A percentile compares a stretch with the other conserved stretches of the same genome.
These are phyloP conservation scores for Penaeus vannamei DNA, from an alignment of 1,140 invertebrate species.

Conservation along the genomic window DNA sequence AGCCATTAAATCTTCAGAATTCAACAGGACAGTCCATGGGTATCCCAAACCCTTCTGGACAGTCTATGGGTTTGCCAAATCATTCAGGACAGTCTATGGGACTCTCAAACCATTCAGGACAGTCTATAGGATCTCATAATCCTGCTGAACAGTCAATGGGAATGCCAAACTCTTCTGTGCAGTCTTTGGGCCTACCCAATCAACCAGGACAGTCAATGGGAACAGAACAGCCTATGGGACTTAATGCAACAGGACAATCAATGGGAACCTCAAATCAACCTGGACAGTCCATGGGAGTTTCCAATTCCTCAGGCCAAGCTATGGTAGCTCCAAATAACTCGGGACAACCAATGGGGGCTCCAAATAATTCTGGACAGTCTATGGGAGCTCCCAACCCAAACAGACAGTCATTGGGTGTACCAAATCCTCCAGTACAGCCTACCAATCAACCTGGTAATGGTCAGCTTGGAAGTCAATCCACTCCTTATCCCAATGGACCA, in stretches of 20 bases:
- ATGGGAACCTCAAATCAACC: neutral
- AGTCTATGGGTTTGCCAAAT: conserved; percentile 17
- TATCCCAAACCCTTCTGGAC: conserved; percentile 2
- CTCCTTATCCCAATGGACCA: neutral
- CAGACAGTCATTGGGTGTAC: conserved; percentile 13
- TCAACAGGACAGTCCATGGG: conserved; percentile 24
- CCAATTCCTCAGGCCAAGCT: neutral
- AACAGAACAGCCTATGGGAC: neutral
- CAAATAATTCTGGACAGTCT: neutral
- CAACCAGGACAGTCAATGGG: neutral
- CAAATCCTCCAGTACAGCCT: conserved; percentile 4
- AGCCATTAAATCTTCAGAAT: neutral
- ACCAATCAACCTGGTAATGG: neutral
- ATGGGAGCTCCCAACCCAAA: neutral
- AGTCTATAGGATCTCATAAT: conserved; percentile 27
- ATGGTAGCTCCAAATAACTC: conserved; percentile 2
- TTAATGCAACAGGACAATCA: conserved; percentile 26
- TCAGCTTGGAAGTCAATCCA: neutral
- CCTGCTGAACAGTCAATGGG: conserved; percentile 29
- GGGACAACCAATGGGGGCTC: conserved; percentile 1
- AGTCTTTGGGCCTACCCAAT: neutral
- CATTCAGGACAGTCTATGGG: conserved; percentile 18
- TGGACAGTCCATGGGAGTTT: conserved; percentile 14
- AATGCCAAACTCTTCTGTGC: conserved; percentile 20
- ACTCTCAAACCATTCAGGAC: conserved; percentile 2